Base-by-base conservation (phyloP, 1,140 invertebrate genomes). In the Frieseomelitta varia region DNA sequence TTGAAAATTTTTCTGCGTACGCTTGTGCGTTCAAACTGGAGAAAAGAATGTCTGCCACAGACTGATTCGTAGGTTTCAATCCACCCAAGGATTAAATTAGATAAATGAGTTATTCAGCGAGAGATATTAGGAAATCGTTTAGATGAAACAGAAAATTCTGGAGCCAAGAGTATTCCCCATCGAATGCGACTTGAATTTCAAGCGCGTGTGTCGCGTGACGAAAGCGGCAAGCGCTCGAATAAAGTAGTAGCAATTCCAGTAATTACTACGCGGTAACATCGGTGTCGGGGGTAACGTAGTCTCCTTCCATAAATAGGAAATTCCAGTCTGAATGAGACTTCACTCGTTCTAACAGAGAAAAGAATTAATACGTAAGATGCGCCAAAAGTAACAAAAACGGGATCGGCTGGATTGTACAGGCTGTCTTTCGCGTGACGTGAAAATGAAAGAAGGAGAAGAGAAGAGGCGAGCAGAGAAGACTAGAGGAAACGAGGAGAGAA, bases 1-100 rank as follows among this genome's bases (percentile, higher is more conserved):
- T 90, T 91, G 88, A 90, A 91, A 88, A 88, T 91, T 84, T 85
- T 68, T 68, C 63, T 58, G 56, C 55, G 77, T 73, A 27, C 21
- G 30, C 39, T 71, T n/a, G 3, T 56, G 11, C n/a, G 34, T 19
- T 8, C 21, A 51, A 58, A 27, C 15, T 58, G 12, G 0, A 12
- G n/a, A 24, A 53, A 73, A 27, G 39, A 51, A 21, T 24, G 67
- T n/a, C 3, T 17, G n/a, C n/a, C 3, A 24, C 58, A 4, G 11
- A 1, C 11, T 12, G 58, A n/a, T 61, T 61, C 24, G 58, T 14
- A 61, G 12, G 12, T 61, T 61, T 61, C 24, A 61, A n/a, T 61
- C n/a, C 39, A 47, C 8, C 39, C 6, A 6, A 47, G 39, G 39
- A 47, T 47, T 47, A 47, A 47, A 47, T 47, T 8, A 47, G 39